Conservation (phyloP, 2,113 vertebrate genomes). For the Synchiropus splendidus region DNA sequence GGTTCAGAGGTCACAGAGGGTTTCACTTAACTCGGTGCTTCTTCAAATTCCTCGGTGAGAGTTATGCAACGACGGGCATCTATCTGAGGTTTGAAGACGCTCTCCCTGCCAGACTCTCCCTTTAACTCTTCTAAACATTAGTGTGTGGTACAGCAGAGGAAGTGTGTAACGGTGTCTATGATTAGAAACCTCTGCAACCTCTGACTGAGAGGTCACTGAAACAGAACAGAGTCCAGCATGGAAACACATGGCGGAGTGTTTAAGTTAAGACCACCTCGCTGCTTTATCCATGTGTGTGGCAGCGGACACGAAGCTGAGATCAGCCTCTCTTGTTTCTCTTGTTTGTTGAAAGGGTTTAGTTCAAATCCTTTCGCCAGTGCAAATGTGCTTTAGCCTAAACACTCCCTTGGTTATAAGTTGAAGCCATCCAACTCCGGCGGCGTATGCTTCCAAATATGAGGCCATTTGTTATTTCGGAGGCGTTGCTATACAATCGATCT, state of each 20-base stretch:
- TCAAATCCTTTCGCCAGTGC: constrained; percentile 28
- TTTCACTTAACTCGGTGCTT: background rate
- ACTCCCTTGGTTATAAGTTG: constrained; percentile 23
- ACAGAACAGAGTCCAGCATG: constrained; percentile 21
- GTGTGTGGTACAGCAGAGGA: constrained; percentile 14
- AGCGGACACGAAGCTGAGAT: constrained; percentile 39
- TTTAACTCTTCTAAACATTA: background rate
- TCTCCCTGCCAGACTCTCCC: too few relatives aligned
- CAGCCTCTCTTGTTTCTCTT: constrained; percentile 21
- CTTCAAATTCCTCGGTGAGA: background rate
- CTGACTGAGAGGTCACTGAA: constrained; percentile 23
- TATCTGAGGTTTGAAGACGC: too few relatives aligned
- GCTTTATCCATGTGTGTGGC: constrained; percentile 45
- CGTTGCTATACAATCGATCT: constrained; percentile 21
- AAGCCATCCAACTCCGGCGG: constrained; percentile 6
- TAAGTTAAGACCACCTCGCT: constrained; percentile 41
- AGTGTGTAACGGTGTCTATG: constrained; percentile 12
- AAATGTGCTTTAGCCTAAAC: constrained; percentile 41
- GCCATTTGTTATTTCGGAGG: constrained; percentile 4
- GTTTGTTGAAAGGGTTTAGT: constrained; percentile 57
- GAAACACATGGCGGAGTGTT: constrained; percentile 42
- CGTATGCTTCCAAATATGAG: constrained; percentile 13
- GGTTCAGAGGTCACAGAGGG: background rate
- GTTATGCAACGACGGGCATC: too few relatives aligned
- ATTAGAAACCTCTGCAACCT: constrained; percentile 32